phyloP scores from a whole-genome alignment of 2,797 vertebrate genomes.

The Coregonus ussuriensis region DNA sequence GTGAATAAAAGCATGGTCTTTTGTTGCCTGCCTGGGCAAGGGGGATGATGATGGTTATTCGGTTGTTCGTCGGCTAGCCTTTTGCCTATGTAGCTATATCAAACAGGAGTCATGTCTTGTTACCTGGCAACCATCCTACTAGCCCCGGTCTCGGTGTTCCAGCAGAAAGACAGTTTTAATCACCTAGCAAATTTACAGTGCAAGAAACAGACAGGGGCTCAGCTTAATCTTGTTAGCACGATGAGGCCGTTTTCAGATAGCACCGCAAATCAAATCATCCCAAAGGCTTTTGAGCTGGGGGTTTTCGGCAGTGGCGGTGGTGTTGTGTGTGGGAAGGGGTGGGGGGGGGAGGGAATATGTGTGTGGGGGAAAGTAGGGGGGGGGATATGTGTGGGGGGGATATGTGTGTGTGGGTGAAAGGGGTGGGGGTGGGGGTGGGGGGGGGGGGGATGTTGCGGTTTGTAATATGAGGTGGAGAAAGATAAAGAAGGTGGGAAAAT shows the following conservation, averaged over 20 bases:
- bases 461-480: slow-evolving; percentile 27
- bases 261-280: slow-evolving; percentile 88
- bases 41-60: slow-evolving; percentile 47
- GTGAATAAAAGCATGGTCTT: slow-evolving; percentile 15
- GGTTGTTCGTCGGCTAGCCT: slow-evolving; percentile 48
- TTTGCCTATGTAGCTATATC: slow-evolving; percentile 64
- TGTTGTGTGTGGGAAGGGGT: slow-evolving; percentile 34
- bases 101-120: slow-evolving; percentile 73
- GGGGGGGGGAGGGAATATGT: slow-evolving; percentile 36
- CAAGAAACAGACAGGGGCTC: slow-evolving; percentile 84
- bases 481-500: slow-evolving; percentile 6
- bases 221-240: slow-evolving; percentile 87
- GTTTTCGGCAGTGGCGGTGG: slow-evolving; percentile 47
- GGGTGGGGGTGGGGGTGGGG: slow-evolving; percentile 46
- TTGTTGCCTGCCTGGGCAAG: slow-evolving; percentile 41
- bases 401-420: slow-evolving; percentile 39
- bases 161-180: slow-evolving; percentile 80
- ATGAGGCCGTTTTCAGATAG: slow-evolving; percentile 90
- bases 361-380: slow-evolving; percentile 34
- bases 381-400: slow-evolving; percentile 2
- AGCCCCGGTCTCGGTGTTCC: slow-evolving; percentile 72
- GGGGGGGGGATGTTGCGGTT: slow-evolving; percentile 15
- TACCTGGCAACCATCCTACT: slow-evolving; percentile 84
- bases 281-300: slow-evolving; percentile 75
- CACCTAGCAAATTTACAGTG: slow-evolving; percentile 82